A percentile compares a stretch with the other conserved stretches of the same genome.
phyloP scores from a whole-genome alignment of 2,113 vertebrate genomes.

The Peromyscus maniculatus region DNA sequence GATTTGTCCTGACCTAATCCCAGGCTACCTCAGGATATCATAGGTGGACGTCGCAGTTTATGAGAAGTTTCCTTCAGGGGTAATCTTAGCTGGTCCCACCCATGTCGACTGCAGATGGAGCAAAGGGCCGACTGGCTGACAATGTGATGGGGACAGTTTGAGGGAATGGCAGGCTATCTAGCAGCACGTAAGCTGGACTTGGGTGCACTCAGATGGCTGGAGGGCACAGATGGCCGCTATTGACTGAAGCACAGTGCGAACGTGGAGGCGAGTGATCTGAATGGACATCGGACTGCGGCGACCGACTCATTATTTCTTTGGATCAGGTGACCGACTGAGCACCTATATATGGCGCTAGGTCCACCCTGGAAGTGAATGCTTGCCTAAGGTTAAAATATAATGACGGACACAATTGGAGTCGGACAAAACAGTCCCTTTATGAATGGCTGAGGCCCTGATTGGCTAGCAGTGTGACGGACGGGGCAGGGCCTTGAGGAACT shows the following conservation, averaged over 20 bases:
- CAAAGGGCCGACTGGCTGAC: not conserved
- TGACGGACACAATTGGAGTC: constrained; percentile 52
- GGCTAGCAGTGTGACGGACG: constrained; percentile 56
- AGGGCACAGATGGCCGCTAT: not conserved
- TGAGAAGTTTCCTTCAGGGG: not conserved
- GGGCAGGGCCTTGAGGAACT: not conserved
- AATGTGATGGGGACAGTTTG: not conserved
- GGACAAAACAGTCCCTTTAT: constrained; percentile 31
- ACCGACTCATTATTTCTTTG: not conserved
- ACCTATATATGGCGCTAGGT: not conserved
- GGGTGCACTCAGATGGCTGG: not conserved
- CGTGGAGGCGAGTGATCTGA: not conserved
- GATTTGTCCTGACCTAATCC: constrained; percentile 26
- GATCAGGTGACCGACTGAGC: not conserved
- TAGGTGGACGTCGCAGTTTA: not conserved
- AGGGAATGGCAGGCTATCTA: not conserved
- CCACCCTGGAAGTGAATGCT: not conserved
- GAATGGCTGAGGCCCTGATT: constrained; percentile 68
- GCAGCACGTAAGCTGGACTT: not conserved
- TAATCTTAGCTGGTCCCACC: not conserved
- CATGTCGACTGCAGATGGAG: not conserved
- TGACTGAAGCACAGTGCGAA: not conserved
- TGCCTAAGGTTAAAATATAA: constrained; percentile 47
- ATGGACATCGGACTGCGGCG: not conserved
- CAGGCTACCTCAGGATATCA: not conserved